Base-by-base conservation (phyloP, 2,113 vertebrate genomes). In the Hystrix brachyura region DNA sequence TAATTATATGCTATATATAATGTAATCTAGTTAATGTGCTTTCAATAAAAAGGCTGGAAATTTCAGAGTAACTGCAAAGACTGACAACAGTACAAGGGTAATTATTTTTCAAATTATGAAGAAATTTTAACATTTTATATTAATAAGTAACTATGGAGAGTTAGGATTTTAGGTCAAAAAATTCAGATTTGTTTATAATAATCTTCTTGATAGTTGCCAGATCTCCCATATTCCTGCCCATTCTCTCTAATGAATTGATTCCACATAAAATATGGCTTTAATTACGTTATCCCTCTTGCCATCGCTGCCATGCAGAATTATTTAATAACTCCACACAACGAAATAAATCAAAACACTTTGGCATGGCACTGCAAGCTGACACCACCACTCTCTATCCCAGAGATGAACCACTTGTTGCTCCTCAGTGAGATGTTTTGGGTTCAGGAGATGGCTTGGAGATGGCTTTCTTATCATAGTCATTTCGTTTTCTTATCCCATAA, bases 181-280 rank as follows among this genome's bases (percentile, higher is more conserved):
- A 94, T 64, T 96, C 21, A 97, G n/a, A 80, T 69, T 60, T 89
- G 12, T 84, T 93, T 67, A 87, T 84, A 95, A 93, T 5, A n/a
- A 57, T 86, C 51, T 89, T 93, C 57, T 57, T 94, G 21, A 93
- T 78, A 6, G 34, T 92, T 69, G 25, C 19, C 62, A 71, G 29
- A 78, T 87, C 74, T 80, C 91, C 48, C 15, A 78, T 93, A 55
- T 96, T 95, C 62, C 78, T 86, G 32, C 78, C 65, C 53, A 55
- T 92, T 90, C 55, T 82, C 78, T 67, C 57, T 57, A 93, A 91
- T 91, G 19, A 95, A 94, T 84, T 81, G 43, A 86, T 95, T 96
- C 3, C 43, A 86, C 48, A 84, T 90, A 87, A 94, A 97, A 76
- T 91, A 90, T 78, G 6, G 14, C 29, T 90, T 94, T 95, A 80